Base-by-base conservation (phyloP, 2,888 invertebrate genomes). In the Erebia aethiops region DNA sequence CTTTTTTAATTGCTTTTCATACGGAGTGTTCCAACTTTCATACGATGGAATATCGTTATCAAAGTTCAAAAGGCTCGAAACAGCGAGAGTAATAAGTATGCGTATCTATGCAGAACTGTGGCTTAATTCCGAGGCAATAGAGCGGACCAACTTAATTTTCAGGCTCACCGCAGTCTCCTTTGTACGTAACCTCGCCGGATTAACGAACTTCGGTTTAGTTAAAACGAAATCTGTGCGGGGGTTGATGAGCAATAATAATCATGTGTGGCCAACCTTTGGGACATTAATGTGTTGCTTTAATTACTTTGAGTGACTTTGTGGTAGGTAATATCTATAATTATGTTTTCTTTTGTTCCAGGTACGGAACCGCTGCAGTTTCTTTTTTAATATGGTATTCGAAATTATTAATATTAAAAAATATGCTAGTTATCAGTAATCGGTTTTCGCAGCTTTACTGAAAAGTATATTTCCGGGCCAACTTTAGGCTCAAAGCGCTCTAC, bases 141-240 rank as follows among this genome's bases (percentile, higher is more conserved):
- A 90, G 88, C 90, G 87, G 80, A 81, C 84, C 87, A 89, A 90
- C 89, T 90, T 91, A 89, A 92, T 92, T 92, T 91, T 91, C 90
- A 88, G 88, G 89, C 86, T 90, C 88, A 85, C 88, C 87, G 89
- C 90, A 87, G 88, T 79, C 87, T 87, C 89, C 91, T 91, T 91
- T 91, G 90, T 90, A 87, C 85, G 86, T 84, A 86, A 85, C 86
- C 85, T 85, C 84, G 81, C 77, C 80, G 84, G 85, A 87, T 88
- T 88, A 89, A 89, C 87, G 81, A 90, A 89, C 86, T 89, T 89
- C 82, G 85, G 84, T 80, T 82, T 81, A 83, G 83, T 86, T 83
- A 78, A 46, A 75, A 76, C 77, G 60, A 67, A 67, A 77, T 76
- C 72, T 71, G 66, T 64, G 67, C 66, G 69, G 73, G 74, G 71